Percentiles rank a stretch among this genome's conserved stretches.
Evolutionary conservation across 2,888 invertebrate species (phyloP).

Genomic region (Alsophila aescularia): DNA sequence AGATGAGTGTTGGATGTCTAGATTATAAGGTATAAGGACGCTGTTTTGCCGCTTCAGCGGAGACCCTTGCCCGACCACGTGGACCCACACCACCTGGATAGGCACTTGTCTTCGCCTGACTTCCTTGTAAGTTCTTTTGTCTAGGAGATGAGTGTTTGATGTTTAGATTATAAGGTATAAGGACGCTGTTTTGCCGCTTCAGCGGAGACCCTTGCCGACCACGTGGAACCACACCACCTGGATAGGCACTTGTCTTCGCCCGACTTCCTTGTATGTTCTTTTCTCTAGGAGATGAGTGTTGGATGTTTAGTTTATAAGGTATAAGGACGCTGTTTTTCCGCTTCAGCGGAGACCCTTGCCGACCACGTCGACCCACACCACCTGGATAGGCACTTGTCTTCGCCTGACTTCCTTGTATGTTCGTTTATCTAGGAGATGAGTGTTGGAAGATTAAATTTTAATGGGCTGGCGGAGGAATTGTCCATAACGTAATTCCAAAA

Average conservation of each 20-base stretch:
- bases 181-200: conserved; percentile 85
- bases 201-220: conserved; percentile 93
- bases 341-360: conserved; percentile 92
- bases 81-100: conserved; percentile 88
- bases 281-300: background rate
- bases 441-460: background rate
- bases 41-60: conserved; percentile 87
- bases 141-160: background rate
- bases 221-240: conserved; percentile 92
- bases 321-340: conserved; percentile 76
- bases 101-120: conserved; percentile 63
- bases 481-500: too few species aligned
- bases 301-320: too few species aligned
- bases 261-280: background rate
- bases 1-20: background rate
- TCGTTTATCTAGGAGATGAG: background rate
- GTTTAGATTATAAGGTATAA: conserved; percentile 8
- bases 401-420: background rate
- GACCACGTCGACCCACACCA: conserved; percentile 96
- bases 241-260: conserved; percentile 66
- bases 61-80: conserved; percentile 96
- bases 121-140: background rate
- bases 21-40: conserved; percentile 40
- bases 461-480: too few species aligned
- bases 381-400: conserved; percentile 66